Evolutionary conservation across 2,888 invertebrate species (phyloP), one percentile per base, ranked within the genome.

Genomic region (Cataglyphis altisquamis): DNA sequence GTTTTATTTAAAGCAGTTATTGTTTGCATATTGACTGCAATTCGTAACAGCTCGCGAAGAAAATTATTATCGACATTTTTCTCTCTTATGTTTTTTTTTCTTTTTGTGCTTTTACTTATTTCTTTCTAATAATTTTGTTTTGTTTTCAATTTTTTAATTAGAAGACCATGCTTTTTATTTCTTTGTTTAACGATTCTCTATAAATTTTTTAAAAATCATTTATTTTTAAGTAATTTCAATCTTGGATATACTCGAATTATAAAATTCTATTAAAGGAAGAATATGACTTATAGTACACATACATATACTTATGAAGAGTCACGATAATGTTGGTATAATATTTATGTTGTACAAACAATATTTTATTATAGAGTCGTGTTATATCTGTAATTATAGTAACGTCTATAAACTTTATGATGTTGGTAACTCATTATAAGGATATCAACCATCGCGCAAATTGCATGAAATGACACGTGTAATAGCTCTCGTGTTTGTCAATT

Each of bases 401-500:
- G 21, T 70, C 36, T 4, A 25, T 55, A 78, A 78, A 57, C 21
- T 15, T 67, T 67, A 64, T 12, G 36, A 52, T 18, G 32, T 39
- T 52, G n/a, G 21, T 52, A 57, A 32, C 15, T 52, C 25, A 66
- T 78, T 45, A 57, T 18, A 41, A 25, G n/a, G 80, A n/a, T 4
- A 72, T 64, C 55, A 64, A 6, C n/a, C 29, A 52, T 67, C 77
- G 52, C 77, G 52, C 1, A 25, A 55, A 29, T 36, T 18, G 25
- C 36, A 21, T 29, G 25, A 39, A 72, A 12, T n/a, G 39, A 45
- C 55, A 21, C 9, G 6, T 74, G 18, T 12, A 70, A 29, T 25
- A 39, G 32, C 62, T 64, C 52, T 67, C 41, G 10, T 25, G 32
- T 67, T 78, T 63, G 57, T 9, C 48, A 67, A 80, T 67, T 78